Percentiles rank a stretch among this genome's conserved stretches.
These are phyloP conservation scores for Lophius piscatorius DNA, from an alignment of 2,113 vertebrate species.

Conservation along the genomic window DNA sequence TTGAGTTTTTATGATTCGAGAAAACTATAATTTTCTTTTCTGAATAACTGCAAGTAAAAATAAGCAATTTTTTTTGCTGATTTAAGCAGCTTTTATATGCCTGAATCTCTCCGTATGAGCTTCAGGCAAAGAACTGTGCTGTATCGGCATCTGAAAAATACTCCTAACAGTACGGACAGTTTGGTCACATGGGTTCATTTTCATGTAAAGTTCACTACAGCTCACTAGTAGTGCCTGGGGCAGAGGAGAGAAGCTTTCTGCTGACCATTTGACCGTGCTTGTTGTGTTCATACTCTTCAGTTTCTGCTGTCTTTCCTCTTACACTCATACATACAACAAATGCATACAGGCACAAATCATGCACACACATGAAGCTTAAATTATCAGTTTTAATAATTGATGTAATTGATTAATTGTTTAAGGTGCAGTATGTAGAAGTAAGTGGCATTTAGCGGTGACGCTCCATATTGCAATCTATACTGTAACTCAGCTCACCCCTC, in stretches of 20 bases:
- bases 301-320: conserved; percentile 24
- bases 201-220: conserved; percentile 59
- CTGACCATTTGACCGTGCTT: conserved; percentile 50
- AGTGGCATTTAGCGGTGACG: too few relatives aligned
- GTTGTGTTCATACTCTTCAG: conserved; percentile 25
- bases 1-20: not conserved
- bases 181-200: conserved; percentile 37
- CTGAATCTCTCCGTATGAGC: conserved; percentile 25
- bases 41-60: conserved; percentile 21
- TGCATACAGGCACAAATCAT: not conserved
- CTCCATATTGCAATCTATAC: too few relatives aligned
- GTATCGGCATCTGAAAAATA: conserved; percentile 23
- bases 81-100: conserved; percentile 21
- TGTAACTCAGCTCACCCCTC: too few relatives aligned
- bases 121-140: conserved; percentile 20
- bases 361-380: too few relatives aligned
- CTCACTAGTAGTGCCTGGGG: conserved; percentile 35
- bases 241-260: conserved; percentile 34
- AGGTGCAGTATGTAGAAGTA: too few relatives aligned
- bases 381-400: too few relatives aligned
- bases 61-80: conserved; percentile 37
- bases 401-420: not conserved
- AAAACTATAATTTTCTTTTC: conserved; percentile 8
- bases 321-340: not conserved
- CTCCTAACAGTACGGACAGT: conserved; percentile 40